phyloP scores from a whole-genome alignment of 2,113 vertebrate genomes.

The Lota lota region DNA sequence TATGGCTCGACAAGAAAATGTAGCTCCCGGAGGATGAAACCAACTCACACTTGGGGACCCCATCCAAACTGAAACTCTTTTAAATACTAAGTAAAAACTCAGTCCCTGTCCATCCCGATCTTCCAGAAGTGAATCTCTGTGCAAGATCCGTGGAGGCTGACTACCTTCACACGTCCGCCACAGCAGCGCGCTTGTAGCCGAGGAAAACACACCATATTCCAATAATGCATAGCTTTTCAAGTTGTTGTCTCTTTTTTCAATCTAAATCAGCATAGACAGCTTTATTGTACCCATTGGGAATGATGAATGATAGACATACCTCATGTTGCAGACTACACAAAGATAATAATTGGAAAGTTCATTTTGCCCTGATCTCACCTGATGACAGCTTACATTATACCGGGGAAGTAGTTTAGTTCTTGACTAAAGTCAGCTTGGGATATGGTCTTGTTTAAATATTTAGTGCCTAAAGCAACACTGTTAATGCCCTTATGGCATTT shows the following conservation, averaged over 20 bases:
- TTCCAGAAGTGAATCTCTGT: too few species aligned
- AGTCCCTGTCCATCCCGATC: too few species aligned
- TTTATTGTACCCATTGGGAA: conserved; percentile 10
- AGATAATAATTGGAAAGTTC: conserved; percentile 35
- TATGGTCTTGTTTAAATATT: conserved; percentile 66
- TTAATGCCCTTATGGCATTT: too few species aligned
- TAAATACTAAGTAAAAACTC: too few species aligned
- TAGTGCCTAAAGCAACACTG: conserved; percentile 58
- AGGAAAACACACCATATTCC: neutral
- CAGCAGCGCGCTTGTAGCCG: neutral
- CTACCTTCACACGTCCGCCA: conserved; percentile 2
- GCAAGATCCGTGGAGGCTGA: too few species aligned
- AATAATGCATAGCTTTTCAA: neutral
- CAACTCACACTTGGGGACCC: conserved; percentile 16
- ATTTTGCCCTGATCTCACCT: conserved; percentile 44
- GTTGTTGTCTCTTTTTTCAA: conserved; percentile 7
- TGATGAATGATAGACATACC: conserved; percentile 21
- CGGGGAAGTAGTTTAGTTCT: conserved; percentile 48
- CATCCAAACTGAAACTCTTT: too few species aligned
- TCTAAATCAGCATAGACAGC: conserved; percentile 21
- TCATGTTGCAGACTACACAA: conserved; percentile 27
- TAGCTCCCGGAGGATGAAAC: conserved; percentile 17
- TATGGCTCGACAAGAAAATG: conserved; percentile 29
- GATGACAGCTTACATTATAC: conserved; percentile 49
- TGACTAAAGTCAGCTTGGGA: conserved; percentile 29